These are phyloP conservation scores for Agrotis ipsilon DNA, from an alignment of 2,888 invertebrate species.

Conservation along the genomic window DNA sequence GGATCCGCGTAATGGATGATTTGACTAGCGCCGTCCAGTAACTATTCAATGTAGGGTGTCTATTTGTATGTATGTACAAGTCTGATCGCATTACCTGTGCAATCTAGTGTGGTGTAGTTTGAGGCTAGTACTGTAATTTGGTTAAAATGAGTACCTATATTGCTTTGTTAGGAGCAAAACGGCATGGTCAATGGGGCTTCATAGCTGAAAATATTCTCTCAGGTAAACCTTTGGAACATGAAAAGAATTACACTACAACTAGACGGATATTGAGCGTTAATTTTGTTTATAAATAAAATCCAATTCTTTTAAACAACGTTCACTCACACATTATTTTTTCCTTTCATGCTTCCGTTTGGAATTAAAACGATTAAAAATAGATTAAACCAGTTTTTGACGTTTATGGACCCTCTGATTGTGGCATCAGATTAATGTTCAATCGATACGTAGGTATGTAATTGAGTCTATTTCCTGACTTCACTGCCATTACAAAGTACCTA, in stretches of 20 bases:
- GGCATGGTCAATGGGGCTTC: neutral
- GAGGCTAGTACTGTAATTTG: neutral
- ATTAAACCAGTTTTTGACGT: constrained; percentile 59
- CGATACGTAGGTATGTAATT: constrained; percentile 77
- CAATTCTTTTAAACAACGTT: constrained; percentile 1
- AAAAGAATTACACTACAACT: neutral
- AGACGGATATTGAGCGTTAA: neutral
- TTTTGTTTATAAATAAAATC: constrained; percentile 3
- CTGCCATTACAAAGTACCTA: constrained; percentile 72
- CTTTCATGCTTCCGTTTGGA: constrained; percentile 11
- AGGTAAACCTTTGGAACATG: neutral
- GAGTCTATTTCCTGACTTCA: constrained; percentile 76
- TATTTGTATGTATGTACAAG: neutral
- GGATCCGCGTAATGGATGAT: constrained; percentile 72
- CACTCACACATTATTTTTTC: constrained; percentile 13
- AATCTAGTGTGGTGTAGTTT: constrained; percentile 13
- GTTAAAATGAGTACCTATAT: neutral
- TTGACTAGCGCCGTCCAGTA: constrained; percentile 61
- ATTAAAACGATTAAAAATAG: constrained; percentile 55
- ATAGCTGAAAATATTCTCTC: neutral
- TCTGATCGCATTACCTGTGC: constrained; percentile 15
- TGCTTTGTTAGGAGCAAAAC: neutral
- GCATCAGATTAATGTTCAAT: constrained; percentile 73
- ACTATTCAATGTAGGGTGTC: constrained; percentile 17
- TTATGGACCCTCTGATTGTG: constrained; percentile 65